Evolutionary conservation across 2,888 invertebrate species (phyloP).

Genomic region (Anagyrus pseudococci): DNA sequence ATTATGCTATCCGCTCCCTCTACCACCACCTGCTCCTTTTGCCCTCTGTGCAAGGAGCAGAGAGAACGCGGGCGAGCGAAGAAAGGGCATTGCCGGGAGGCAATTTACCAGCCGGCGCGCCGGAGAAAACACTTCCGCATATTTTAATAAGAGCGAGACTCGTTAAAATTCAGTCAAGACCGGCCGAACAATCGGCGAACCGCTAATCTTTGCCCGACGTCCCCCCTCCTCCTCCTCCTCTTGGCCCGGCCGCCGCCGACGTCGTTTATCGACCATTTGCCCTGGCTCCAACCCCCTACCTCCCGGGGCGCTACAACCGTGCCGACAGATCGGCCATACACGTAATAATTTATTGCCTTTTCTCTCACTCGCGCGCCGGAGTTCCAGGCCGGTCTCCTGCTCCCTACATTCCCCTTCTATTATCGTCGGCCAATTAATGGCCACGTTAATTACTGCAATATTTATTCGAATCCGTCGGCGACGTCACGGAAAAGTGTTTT

Average conservation of each 20-base stretch:
- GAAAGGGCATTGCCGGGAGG: too few species aligned
- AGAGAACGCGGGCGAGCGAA: too few species aligned
- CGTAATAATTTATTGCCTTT: slow-evolving; percentile 31
- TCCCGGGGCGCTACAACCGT: slow-evolving; percentile 11
- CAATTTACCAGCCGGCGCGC: too few species aligned
- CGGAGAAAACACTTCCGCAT: too few species aligned
- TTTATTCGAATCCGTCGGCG: slow-evolving; percentile 21
- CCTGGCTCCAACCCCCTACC: too few species aligned
- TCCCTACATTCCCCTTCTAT: slow-evolving; percentile 8
- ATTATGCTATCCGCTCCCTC: too few species aligned
- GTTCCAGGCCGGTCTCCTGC: background rate
- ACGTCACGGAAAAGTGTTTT: slow-evolving; percentile 26
- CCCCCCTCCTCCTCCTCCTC: too few species aligned
- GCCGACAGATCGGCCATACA: slow-evolving; percentile 25
- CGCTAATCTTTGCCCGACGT: slow-evolving; percentile 23
- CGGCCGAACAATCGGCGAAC: slow-evolving; percentile 15
- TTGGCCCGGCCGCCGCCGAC: too few species aligned
- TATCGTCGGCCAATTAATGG: slow-evolving; percentile 29
- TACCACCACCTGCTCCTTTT: too few species aligned
- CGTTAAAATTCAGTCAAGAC: slow-evolving; percentile 13
- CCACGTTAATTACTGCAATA: slow-evolving; percentile 26
- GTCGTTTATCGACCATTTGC: slow-evolving; percentile 21
- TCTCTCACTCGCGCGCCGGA: background rate
- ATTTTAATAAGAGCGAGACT: slow-evolving; percentile 5
- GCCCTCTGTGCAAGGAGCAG: too few species aligned